Percentiles rank a stretch among this genome's conserved stretches.
phyloP scores from a whole-genome alignment of 2,797 vertebrate genomes.

The Melanogrammus aeglefinus region DNA sequence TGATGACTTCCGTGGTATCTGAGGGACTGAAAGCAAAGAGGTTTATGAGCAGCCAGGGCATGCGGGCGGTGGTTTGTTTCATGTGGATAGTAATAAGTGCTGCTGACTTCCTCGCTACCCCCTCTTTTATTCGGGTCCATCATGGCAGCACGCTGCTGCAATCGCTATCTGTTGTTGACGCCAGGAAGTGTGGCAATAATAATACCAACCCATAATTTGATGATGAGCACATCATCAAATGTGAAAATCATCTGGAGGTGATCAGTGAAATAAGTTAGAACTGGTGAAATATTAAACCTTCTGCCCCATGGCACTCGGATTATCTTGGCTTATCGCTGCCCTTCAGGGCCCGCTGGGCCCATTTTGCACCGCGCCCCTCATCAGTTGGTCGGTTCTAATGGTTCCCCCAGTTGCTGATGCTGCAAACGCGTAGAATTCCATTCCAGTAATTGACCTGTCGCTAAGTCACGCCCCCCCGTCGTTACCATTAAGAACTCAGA shows the following conservation, averaged over 20 bases:
- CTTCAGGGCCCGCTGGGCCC: background rate
- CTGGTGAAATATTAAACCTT: background rate
- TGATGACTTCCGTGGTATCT: constrained; percentile 31
- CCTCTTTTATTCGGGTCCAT: background rate
- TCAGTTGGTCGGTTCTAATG: no score
- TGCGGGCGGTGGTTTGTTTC: constrained; percentile 23
- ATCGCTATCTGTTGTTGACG: background rate
- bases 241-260: background rate
- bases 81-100: background rate
- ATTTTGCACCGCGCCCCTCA: background rate
- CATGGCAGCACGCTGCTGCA: background rate
- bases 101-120: background rate
- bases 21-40: constrained; percentile 30
- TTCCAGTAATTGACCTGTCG: no score
- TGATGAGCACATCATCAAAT: background rate
- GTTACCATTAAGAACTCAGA: no score
- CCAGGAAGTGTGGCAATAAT: background rate
- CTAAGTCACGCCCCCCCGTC: no score
- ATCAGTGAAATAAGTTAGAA: background rate
- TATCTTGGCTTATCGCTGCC: background rate
- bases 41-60: constrained; percentile 43
- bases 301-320: background rate
- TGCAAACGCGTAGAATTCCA: no score
- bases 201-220: background rate
- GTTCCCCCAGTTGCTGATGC: no score